Conservation (phyloP, 2,113 vertebrate species). For the Engystomops pustulosus region DNA sequence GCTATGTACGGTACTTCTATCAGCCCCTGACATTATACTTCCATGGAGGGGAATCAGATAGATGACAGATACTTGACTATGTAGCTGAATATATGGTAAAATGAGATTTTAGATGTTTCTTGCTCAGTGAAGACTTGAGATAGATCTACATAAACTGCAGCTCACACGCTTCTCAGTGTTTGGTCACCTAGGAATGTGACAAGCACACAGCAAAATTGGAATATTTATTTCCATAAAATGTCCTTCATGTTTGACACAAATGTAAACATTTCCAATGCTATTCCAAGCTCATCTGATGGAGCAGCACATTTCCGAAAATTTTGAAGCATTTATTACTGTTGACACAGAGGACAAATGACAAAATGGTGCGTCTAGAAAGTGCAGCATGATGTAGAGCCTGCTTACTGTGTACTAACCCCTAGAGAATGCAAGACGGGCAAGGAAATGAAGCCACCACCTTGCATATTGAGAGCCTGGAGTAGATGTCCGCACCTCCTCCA, state of each 20-base stretch:
- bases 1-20: no score
- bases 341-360: slow-evolving; percentile 48
- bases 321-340: slow-evolving; percentile 42
- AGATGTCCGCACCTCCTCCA: slow-evolving; percentile 38
- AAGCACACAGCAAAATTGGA: neutral
- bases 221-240: neutral
- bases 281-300: slow-evolving; percentile 14
- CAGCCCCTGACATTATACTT: no score
- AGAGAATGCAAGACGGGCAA: neutral
- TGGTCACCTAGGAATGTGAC: neutral
- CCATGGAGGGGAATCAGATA: neutral
- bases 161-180: neutral
- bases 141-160: neutral
- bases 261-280: slow-evolving; percentile 1
- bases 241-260: slow-evolving; percentile 20
- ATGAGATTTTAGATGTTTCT: neutral
- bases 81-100: neutral
- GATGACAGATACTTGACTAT: neutral
- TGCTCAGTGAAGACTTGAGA: neutral
- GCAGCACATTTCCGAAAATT: slow-evolving; percentile 29
- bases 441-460: slow-evolving; percentile 29
- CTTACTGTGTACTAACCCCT: slow-evolving; percentile 13
- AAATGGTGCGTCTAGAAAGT: slow-evolving; percentile 26
- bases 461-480: slow-evolving; percentile 17
- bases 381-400: slow-evolving; percentile 33